Conservation (phyloP, 2,113 vertebrate genomes). For the Meles meles region DNA sequence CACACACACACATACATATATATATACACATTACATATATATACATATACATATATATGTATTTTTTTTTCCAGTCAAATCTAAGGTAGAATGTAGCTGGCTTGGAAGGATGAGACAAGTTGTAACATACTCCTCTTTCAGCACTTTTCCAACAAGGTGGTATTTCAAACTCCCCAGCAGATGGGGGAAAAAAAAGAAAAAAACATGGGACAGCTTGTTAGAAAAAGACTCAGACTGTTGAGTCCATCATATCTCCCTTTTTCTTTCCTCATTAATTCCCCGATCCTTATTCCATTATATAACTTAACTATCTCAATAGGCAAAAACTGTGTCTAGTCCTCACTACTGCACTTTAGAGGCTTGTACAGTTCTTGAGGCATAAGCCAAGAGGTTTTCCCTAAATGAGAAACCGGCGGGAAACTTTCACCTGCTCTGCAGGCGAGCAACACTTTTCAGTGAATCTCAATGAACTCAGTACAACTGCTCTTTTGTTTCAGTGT, state of each 20-base stretch:
- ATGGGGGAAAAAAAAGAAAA: slow-evolving; percentile 58
- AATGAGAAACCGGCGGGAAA: slow-evolving; percentile 52
- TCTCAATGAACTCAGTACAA: slow-evolving; percentile 28
- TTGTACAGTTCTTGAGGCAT: slow-evolving; percentile 15
- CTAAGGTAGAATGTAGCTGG: not conserved
- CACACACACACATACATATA: not conserved
- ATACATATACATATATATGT: not conserved
- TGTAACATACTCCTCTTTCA: not conserved
- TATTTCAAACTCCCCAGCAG: slow-evolving; percentile 77
- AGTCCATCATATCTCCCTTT: slow-evolving; percentile 60
- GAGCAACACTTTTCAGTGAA: not conserved
- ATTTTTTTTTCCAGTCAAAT: not conserved
- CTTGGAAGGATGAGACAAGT: not conserved
- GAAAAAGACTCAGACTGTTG: slow-evolving; percentile 76
- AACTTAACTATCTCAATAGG: slow-evolving; percentile 54
- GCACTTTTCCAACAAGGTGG: slow-evolving; percentile 57
- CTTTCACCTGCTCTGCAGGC: slow-evolving; percentile 37
- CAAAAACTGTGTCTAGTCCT: slow-evolving; percentile 5
- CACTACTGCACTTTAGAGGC: slow-evolving; percentile 45
- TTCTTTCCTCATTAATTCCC: slow-evolving; percentile 72
- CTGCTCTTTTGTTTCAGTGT: slow-evolving; percentile 40
- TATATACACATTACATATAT: not conserved
- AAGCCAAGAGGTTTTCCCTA: slow-evolving; percentile 61
- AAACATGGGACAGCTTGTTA: slow-evolving; percentile 75
- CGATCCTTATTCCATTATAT: slow-evolving; percentile 54